Conservation (phyloP, 2,113 vertebrate genomes). For the Nothocercus julius region DNA sequence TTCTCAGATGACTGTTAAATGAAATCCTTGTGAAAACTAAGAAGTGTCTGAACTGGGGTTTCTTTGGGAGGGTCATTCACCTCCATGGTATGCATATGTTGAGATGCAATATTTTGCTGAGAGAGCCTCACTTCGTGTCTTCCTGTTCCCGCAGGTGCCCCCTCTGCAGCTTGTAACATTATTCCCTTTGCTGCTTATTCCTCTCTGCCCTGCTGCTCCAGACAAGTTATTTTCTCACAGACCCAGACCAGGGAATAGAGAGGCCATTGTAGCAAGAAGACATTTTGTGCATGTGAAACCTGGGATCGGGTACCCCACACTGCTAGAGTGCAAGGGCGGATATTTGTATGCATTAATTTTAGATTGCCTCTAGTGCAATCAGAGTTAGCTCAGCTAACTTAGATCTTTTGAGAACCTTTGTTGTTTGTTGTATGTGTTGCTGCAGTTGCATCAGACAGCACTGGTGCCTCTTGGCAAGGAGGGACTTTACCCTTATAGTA, state of each 20-base stretch:
- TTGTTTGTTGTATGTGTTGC: no score
- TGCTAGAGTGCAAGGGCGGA: background rate
- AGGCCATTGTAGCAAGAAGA: rapidly evolving
- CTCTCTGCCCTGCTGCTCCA: background rate
- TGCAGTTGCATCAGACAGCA: no score
- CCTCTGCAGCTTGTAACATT: background rate
- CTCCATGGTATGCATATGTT: rapidly evolving
- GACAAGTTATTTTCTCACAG: background rate
- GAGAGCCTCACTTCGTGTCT: rapidly evolving
- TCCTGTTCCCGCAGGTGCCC: background rate
- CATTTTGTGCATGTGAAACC: background rate
- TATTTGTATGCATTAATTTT: background rate
- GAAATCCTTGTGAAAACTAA: background rate
- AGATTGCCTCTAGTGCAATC: background rate
- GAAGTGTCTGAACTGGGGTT: background rate
- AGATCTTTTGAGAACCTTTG: no score
- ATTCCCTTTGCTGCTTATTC: background rate
- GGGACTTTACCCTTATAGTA: background rate
- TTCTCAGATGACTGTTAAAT: background rate
- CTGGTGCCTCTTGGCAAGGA: background rate
- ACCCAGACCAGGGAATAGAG: background rate
- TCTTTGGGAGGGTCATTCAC: background rate
- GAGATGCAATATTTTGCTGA: background rate
- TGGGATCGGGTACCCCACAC: background rate
- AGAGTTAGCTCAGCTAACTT: background rate